These are phyloP conservation scores for Trichosurus vulpecula DNA, from an alignment of 2,797 vertebrate species.

Conservation along the genomic window DNA sequence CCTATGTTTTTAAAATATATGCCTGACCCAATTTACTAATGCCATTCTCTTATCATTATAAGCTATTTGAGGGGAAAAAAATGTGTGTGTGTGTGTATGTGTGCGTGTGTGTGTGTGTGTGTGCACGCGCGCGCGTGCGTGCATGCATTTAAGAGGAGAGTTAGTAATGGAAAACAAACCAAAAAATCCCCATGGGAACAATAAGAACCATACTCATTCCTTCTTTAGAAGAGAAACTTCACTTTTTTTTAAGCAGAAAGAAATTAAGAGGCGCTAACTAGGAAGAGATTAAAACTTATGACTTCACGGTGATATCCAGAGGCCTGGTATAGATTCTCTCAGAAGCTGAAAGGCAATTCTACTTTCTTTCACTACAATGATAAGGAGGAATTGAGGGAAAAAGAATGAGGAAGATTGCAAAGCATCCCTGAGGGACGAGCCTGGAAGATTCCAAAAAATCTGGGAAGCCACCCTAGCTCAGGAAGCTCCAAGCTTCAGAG, in stretches of 20 bases:
- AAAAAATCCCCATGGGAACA: constrained; percentile 37
- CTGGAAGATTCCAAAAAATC: constrained; percentile 32
- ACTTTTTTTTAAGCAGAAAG: background rate
- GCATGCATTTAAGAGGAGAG: background rate
- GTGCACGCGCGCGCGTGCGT: too few species aligned
- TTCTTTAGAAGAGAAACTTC: constrained; percentile 31
- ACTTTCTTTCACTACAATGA: background rate
- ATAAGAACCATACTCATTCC: background rate
- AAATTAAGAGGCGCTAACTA: constrained; percentile 19
- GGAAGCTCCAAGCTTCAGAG: constrained; percentile 22
- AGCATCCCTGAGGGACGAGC: constrained; percentile 31
- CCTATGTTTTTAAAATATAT: constrained; percentile 45
- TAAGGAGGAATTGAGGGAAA: background rate
- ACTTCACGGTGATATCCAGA: constrained; percentile 4
- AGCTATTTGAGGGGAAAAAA: background rate
- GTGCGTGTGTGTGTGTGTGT: background rate
- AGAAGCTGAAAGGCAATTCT: background rate
- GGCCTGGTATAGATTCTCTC: constrained; percentile 1
- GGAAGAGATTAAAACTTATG: constrained; percentile 25
- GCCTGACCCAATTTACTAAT: constrained; percentile 25
- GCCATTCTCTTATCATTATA: constrained; percentile 20
- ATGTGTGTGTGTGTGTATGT: too few species aligned
- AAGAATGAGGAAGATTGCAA: constrained; percentile 28
- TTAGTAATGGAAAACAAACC: constrained; percentile 23
- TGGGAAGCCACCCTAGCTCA: constrained; percentile 22